phyloP scores from a whole-genome alignment of 2,888 invertebrate genomes.

The Pterostichus niger region DNA sequence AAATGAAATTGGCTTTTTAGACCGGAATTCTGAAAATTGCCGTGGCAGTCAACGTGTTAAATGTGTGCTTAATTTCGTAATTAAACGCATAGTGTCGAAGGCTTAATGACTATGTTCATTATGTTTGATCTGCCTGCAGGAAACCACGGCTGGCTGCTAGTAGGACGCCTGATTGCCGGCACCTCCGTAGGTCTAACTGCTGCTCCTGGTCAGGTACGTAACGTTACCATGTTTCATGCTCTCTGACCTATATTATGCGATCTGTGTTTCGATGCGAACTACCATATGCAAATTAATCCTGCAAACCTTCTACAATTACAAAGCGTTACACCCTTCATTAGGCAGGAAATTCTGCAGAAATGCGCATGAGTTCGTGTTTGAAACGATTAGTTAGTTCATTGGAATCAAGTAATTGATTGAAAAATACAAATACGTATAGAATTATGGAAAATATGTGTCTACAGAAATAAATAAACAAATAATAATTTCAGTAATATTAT shows the following conservation, averaged over 20 bases:
- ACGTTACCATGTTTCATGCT: background rate
- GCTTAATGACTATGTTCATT: background rate
- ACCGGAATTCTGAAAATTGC: too few species aligned
- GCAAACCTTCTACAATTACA: constrained; percentile 1
- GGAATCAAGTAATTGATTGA: too few species aligned
- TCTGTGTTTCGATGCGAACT: too few species aligned
- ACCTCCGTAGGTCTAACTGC: constrained; percentile 86
- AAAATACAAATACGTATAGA: too few species aligned
- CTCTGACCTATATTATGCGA: background rate
- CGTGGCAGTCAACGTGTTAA: too few species aligned
- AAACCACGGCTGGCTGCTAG: constrained; percentile 80
- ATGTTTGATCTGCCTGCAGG: constrained; percentile 70
- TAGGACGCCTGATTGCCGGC: constrained; percentile 85
- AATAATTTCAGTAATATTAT: too few species aligned
- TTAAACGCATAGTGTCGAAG: too few species aligned
- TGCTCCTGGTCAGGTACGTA: constrained; percentile 85
- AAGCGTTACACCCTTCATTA: background rate
- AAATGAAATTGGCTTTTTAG: too few species aligned
- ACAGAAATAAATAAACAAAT: too few species aligned
- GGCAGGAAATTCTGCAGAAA: background rate
- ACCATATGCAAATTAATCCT: constrained; percentile 13
- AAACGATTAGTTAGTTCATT: constrained; percentile 15
- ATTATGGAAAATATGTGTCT: too few species aligned
- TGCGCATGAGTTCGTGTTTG: constrained; percentile 20
- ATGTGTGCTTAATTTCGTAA: too few species aligned